Percentiles rank a stretch among this genome's conserved stretches.
Evolutionary conservation across 2,113 vertebrate species (phyloP).

Genomic region (Drymodes brunneopygia): DNA sequence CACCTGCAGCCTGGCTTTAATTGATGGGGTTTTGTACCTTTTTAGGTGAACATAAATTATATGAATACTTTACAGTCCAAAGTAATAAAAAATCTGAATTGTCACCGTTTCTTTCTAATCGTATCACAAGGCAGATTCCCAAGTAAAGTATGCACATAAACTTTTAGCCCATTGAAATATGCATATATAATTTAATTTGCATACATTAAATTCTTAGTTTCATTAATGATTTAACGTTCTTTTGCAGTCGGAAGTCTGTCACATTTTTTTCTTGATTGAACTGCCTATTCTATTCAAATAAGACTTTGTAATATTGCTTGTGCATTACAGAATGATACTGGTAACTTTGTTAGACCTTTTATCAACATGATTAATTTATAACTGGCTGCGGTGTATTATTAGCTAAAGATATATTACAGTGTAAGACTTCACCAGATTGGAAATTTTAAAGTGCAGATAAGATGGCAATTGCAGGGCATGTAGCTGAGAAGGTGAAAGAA

Average conservation of each 20-base stretch:
- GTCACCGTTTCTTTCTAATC: conserved; percentile 40
- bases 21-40: conserved; percentile 13
- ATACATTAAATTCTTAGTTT: conserved; percentile 62
- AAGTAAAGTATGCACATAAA: conserved; percentile 53
- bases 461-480: background rate
- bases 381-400: background rate
- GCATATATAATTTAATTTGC: conserved; percentile 70
- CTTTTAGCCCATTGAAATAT: conserved; percentile 55
- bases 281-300: conserved; percentile 45
- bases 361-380: conserved; percentile 32
- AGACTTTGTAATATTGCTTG: background rate
- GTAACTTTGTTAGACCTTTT: conserved; percentile 52
- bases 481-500: background rate
- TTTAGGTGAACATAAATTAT: conserved; percentile 48
- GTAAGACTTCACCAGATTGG: background rate
- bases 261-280: conserved; percentile 43
- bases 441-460: background rate
- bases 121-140: conserved; percentile 1
- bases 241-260: conserved; percentile 35
- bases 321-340: background rate
- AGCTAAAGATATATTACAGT: background rate
- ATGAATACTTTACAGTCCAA: background rate
- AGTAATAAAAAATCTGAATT: conserved; percentile 49
- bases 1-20: background rate
- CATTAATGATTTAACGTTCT: conserved; percentile 64